Percentiles rank a stretch among this genome's conserved stretches.
These are phyloP conservation scores for Pleuronectes platessa DNA, from an alignment of 2,113 vertebrate genomes.

Conservation along the genomic window DNA sequence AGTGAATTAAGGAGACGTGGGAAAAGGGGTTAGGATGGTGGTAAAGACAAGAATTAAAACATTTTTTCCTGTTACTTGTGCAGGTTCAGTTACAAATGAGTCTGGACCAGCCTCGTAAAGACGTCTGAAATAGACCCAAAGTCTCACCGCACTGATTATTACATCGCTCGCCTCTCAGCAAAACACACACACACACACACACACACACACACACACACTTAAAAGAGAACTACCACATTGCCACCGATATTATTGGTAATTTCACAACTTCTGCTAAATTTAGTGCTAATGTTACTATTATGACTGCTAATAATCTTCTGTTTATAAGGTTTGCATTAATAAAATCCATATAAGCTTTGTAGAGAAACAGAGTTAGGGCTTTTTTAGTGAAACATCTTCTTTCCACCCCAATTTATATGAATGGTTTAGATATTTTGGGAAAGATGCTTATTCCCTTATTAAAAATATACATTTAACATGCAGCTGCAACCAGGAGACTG, in stretches of 20 bases:
- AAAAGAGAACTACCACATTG: conserved; percentile 12
- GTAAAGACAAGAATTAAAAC: conserved; percentile 52
- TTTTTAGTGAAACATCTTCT: not conserved
- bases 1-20: conserved; percentile 36
- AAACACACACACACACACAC: conserved; percentile 14
- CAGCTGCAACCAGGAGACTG: not conserved
- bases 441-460: not conserved
- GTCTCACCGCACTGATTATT: conserved; percentile 71
- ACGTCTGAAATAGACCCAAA: conserved; percentile 60
- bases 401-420: not conserved
- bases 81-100: conserved; percentile 69
- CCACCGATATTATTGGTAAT: conserved; percentile 13
- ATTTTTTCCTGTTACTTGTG: conserved; percentile 44
- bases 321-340: conserved; percentile 5
- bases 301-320: not conserved
- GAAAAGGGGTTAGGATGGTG: conserved; percentile 32
- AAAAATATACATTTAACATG: not conserved
- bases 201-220: not conserved
- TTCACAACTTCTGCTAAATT: not conserved
- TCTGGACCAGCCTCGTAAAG: conserved; percentile 71
- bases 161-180: conserved; percentile 45
- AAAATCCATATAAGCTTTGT: not conserved
- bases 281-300: conserved; percentile 17
- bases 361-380: not conserved
- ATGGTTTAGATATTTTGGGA: not conserved